Base-by-base conservation (phyloP, 2,113 vertebrate species). In the Alethe diademata region DNA sequence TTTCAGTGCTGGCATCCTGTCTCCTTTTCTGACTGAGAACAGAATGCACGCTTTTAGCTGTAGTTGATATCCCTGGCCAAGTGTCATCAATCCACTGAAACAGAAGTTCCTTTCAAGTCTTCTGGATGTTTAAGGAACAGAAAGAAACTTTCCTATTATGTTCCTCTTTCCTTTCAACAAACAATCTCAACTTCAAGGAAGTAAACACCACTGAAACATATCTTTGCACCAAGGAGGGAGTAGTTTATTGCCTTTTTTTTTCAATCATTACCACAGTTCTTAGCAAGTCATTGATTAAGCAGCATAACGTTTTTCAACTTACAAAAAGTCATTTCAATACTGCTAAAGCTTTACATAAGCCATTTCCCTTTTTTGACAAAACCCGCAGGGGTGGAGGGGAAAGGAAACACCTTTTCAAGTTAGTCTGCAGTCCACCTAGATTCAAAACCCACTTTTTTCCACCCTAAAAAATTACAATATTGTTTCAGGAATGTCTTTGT, bases 361-460 rank as follows among this genome's bases (percentile, higher is more conserved):
- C 29, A 40, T 42, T 80, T 50, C 13, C 11, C 2, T 36, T 31
- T 74, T 51, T 31, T 42, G 13, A 42, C 6, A 74, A 61, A 78
- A 35, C 1, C 2, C 2, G 10, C 6, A 25, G 2, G 26, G 19
- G n/a, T 5, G 3, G 5, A 3, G 3, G 9, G 3, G 6, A 10
- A 2, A n/a, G 6, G 7, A 31, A 71, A 35, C 25, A 8, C 11
- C 6, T 18, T 58, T 61, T 28, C 38, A 45, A 3, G 22, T 31
- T 29, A 16, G 7, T 43, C 56, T 85, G 15, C 13, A 42, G 7
- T 6, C 14, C 56, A 17, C 19, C 25, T 64, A 60, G 14, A 47
- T 13, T 50, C 4, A 54, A 87, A 69, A 80, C 22, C 14, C 16
- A 26, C 8, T 13, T 43, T 25, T 26, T 15, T 2, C 1, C 8